These are phyloP conservation scores for Amblyornis subalaris DNA, from an alignment of 2,113 vertebrate genomes.

Conservation along the genomic window DNA sequence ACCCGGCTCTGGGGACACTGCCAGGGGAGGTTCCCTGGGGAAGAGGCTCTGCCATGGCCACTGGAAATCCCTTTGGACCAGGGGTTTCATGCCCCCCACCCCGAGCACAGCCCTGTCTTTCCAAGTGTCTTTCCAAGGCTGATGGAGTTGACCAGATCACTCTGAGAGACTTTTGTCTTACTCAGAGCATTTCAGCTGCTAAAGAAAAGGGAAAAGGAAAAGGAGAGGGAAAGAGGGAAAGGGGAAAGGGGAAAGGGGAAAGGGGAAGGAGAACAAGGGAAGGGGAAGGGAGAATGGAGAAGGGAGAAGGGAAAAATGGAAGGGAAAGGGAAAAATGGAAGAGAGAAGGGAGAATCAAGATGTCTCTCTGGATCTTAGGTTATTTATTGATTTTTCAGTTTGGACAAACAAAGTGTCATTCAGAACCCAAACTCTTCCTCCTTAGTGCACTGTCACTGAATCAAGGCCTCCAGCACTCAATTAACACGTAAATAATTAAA, in stretches of 20 bases:
- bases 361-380: not conserved
- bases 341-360: not conserved
- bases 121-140: not conserved
- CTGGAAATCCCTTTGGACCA: not conserved
- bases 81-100: not conserved
- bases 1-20: accelerated
- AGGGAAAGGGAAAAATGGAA: not conserved
- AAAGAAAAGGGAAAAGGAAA: not conserved
- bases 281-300: not conserved
- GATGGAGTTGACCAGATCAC: not conserved
- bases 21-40: accelerated
- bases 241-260: too few species aligned
- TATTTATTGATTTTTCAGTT: slow-evolving; percentile 7
- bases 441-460: not conserved
- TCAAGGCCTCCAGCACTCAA: not conserved
- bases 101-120: not conserved
- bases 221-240: not conserved
- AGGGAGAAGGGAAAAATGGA: not conserved
- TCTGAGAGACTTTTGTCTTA: not conserved
- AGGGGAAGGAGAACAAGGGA: not conserved
- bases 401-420: not conserved
- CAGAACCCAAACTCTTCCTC: not conserved
- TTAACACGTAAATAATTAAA: slow-evolving; percentile 53
- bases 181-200: not conserved
- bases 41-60: not conserved